phyloP scores from a whole-genome alignment of 2,888 invertebrate genomes.

The Pristionchus exspectatus region DNA sequence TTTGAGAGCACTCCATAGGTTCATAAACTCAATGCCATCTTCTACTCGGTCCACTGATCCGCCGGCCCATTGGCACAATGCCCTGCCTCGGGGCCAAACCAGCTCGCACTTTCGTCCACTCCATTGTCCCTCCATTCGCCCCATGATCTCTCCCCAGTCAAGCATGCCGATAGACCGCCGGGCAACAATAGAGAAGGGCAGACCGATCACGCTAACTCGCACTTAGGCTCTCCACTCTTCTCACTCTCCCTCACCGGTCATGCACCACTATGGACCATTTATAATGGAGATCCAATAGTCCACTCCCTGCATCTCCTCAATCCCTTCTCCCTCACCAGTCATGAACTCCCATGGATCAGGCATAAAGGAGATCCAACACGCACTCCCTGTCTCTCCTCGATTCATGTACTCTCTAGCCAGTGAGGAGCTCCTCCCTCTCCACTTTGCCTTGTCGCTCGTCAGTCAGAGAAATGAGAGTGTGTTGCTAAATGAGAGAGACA shows the following conservation, averaged over 20 bases:
- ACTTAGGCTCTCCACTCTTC: not conserved
- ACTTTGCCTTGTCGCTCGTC: not conserved
- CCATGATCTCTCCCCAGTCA: too few relatives aligned
- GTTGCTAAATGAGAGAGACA: not conserved
- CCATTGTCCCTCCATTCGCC: too few relatives aligned
- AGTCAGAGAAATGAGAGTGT: not conserved
- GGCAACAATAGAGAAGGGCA: too few relatives aligned
- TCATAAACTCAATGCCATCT: not conserved
- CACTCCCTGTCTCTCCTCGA: not conserved
- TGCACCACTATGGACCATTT: too few relatives aligned
- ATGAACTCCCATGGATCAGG: not conserved
- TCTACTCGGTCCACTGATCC: not conserved
- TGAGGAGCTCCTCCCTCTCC: not conserved
- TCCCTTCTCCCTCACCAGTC: not conserved
- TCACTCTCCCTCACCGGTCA: not conserved
- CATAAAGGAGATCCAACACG: too few relatives aligned
- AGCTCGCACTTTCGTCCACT: not conserved
- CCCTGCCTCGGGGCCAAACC: not conserved
- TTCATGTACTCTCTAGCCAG: not conserved
- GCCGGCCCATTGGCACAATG: conserved; percentile 10
- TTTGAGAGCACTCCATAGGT: too few relatives aligned
- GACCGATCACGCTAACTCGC: too few relatives aligned
- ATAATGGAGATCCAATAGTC: too few relatives aligned
- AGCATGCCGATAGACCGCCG: too few relatives aligned
- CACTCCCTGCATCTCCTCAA: not conserved